Conservation (phyloP, 2,113 vertebrate genomes). For the Chaetodon auriga region DNA sequence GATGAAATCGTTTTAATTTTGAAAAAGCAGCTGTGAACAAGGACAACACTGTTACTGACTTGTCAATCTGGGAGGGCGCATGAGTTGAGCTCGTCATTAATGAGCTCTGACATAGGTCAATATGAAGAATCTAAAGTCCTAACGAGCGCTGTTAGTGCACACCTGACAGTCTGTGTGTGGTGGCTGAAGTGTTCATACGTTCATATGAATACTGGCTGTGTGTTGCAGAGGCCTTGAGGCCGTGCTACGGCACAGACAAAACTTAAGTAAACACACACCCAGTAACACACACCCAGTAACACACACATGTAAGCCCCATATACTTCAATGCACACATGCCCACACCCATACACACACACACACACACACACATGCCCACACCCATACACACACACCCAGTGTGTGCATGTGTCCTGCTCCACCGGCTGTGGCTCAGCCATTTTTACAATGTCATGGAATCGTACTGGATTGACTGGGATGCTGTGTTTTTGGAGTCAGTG, state of each 20-base stretch:
- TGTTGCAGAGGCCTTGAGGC: no score
- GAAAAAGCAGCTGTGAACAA: neutral
- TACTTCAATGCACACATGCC: neutral
- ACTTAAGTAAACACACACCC: slow-evolving; percentile 28
- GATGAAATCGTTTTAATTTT: no score
- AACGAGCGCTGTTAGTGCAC: neutral
- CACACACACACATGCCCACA: neutral
- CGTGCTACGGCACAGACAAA: neutral
- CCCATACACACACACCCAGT: neutral
- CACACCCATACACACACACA: slow-evolving; percentile 1
- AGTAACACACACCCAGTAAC: neutral
- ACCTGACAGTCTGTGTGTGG: neutral
- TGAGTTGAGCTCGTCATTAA: neutral
- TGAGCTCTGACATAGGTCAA: no score
- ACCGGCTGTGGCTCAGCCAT: no score
- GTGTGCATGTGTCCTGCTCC: neutral
- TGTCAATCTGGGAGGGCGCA: neutral
- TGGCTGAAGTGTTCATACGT: neutral
- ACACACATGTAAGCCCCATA: neutral
- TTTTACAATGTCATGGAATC: neutral
- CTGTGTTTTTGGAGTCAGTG: neutral
- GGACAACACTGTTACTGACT: no score
- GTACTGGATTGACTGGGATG: no score
- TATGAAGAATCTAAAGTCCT: neutral
- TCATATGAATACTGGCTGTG: neutral